phyloP scores from a whole-genome alignment of 2,113 vertebrate genomes.

The Scytalopus superciliaris region DNA sequence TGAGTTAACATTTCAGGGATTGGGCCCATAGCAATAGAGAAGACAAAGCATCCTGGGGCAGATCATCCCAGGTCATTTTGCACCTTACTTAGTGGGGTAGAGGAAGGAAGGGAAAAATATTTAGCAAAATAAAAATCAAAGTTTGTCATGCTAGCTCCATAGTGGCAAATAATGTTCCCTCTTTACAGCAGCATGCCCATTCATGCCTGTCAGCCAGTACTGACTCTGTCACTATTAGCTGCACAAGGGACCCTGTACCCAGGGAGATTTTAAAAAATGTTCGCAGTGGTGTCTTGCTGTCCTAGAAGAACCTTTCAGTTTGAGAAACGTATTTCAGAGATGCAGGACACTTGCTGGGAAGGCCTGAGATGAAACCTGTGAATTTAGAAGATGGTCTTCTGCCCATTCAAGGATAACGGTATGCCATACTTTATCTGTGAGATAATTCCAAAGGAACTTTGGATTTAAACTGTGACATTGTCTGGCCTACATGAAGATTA shows the following conservation, averaged over 20 bases:
- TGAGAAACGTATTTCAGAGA: neutral
- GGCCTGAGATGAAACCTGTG: neutral
- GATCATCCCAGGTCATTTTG: neutral
- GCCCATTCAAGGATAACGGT: neutral
- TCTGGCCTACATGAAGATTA: neutral
- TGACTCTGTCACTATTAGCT: neutral
- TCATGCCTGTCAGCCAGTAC: neutral
- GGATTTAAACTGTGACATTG: neutral
- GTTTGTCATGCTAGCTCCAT: neutral
- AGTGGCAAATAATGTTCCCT: neutral
- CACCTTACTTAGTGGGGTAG: neutral
- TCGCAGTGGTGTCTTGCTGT: neutral
- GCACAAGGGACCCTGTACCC: neutral
- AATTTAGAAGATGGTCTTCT: neutral
- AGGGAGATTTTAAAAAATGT: neutral
- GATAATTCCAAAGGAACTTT: neutral
- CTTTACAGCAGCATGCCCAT: neutral
- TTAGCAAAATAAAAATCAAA: neutral
- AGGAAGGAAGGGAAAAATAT: neutral
- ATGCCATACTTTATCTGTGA: neutral
- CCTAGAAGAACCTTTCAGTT: neutral
- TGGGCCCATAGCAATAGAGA: neutral
- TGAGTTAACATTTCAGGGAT: slow-evolving; percentile 1
- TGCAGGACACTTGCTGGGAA: slow-evolving; percentile 4
- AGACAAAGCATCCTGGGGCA: neutral